A percentile compares a stretch with the other conserved stretches of the same genome.
Evolutionary conservation across 2,888 invertebrate genomes (phyloP).

Genomic region (Euzophera pinguis): DNA sequence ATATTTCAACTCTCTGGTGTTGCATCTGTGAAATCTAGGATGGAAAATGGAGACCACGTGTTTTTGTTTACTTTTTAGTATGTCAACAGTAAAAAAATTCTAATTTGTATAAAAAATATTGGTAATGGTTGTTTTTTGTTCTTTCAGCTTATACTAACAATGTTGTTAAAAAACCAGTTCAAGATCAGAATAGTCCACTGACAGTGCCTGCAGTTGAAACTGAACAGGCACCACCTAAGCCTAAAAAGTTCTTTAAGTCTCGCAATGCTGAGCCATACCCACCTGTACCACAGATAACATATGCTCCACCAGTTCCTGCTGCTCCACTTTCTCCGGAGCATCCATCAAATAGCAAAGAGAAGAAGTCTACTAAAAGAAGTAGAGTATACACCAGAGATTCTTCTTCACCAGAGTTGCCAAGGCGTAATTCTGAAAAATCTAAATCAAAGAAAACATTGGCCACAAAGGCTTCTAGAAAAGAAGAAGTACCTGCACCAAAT

Average conservation of each 20-base stretch:
- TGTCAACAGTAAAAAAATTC: not conserved
- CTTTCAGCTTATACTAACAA: constrained; percentile 68
- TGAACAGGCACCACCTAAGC: constrained; percentile 82
- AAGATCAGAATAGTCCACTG: constrained; percentile 77
- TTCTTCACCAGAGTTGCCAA: constrained; percentile 70
- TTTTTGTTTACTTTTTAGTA: not conserved
- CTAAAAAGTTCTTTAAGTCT: constrained; percentile 95
- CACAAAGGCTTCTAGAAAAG: constrained; percentile 68
- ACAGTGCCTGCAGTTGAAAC: constrained; percentile 76
- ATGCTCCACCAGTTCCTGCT: constrained; percentile 70
- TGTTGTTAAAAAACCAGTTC: constrained; percentile 66
- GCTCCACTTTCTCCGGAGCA: constrained; percentile 71
- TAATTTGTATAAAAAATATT: not conserved
- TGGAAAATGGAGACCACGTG: not conserved
- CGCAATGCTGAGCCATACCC: constrained; percentile 84
- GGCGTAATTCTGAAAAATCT: constrained; percentile 64
- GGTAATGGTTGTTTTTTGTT: constrained; percentile 4
- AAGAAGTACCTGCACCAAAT: constrained; percentile 56
- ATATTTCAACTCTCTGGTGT: not conserved
- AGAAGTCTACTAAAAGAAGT: constrained; percentile 57
- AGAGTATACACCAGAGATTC: constrained; percentile 66
- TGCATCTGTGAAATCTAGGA: not conserved
- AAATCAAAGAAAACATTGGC: constrained; percentile 64
- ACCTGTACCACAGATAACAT: constrained; percentile 72
- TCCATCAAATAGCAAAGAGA: constrained; percentile 61